Base-by-base conservation (phyloP, 1,140 invertebrate species). In the Belonocnema kinseyi region DNA sequence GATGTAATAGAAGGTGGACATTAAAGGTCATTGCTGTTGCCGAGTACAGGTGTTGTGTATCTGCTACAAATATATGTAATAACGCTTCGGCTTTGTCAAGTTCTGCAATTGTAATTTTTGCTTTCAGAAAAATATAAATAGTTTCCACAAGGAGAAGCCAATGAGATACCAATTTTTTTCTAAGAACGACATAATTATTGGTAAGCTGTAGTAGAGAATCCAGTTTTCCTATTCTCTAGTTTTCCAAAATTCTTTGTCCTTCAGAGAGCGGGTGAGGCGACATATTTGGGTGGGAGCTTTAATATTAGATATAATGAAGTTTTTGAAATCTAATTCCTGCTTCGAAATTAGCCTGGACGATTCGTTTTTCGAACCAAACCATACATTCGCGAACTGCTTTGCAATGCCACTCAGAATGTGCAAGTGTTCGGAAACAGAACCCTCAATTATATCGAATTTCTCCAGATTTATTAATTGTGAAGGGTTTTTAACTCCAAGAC, bases 1-100 rank as follows among this genome's bases (percentile, higher is more conserved):
- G 10, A 77, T 83, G 79, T 33, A 79, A 26, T 14, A 81, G 61
- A 21, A 76, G 73, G 53, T 83, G 82, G 5, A 83, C 50, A 77
- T 83, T 83, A 17, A 56, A 78, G 2, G 77, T 83, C 79, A 83
- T 81, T 13, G 11, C 17, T 12, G 12, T 13, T 19, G 11, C 4
- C 26, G 56, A 19, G 10, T 58, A 16, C 17, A 50, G 26, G 19
- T 50, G 2, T 61, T 73, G 33, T 12, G 72, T 77, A 17, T 73
- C 71, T 1, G 17, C 72, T 16, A 73, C 53, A 73, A 77, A 77
- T 16, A 26, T 40, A 19, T 78, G 66, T 6, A 77, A 26, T 7
- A 77, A 61, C 13, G 33, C 40, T 54, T 78, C 8, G 12, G 72
- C 61, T 21, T 13, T 6, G 16, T 26, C 17, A 13, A 78, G 13